These are phyloP conservation scores for Leptodactylus fuscus DNA, from an alignment of 2,113 vertebrate genomes.

Conservation along the genomic window DNA sequence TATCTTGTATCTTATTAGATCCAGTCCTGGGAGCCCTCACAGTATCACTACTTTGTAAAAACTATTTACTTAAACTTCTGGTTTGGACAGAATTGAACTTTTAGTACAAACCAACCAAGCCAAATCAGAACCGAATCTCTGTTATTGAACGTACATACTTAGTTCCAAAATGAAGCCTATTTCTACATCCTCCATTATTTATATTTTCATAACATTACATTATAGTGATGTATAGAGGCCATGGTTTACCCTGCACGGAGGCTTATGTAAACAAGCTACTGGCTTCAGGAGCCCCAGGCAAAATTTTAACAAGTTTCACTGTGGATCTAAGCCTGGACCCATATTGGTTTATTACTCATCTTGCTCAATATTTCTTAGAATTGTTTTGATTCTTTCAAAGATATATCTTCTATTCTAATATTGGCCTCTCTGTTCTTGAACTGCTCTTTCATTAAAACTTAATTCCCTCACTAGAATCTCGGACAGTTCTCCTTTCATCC, in stretches of 20 bases:
- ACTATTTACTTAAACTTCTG: too few relatives aligned
- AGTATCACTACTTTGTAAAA: too few relatives aligned
- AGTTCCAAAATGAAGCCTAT: background rate
- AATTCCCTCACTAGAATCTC: background rate
- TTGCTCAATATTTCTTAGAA: background rate
- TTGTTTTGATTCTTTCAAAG: background rate
- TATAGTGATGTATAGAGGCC: background rate
- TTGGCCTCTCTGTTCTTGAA: background rate
- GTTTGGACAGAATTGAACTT: too few relatives aligned
- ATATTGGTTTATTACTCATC: background rate
- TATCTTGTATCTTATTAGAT: too few relatives aligned
- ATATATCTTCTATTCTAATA: background rate
- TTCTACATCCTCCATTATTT: background rate
- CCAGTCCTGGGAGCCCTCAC: too few relatives aligned
- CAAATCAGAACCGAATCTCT: too few relatives aligned
- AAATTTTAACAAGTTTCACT: background rate
- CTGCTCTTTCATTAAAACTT: background rate
- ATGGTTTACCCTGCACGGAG: background rate
- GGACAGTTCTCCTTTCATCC: background rate
- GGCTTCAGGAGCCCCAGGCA: background rate
- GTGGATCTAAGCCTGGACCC: background rate
- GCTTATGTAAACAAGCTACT: background rate
- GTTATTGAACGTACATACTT: too few relatives aligned
- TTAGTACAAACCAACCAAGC: too few relatives aligned
- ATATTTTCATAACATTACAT: background rate